Conservation (phyloP, 2,888 invertebrate genomes). For the Microdon myrmicae region DNA sequence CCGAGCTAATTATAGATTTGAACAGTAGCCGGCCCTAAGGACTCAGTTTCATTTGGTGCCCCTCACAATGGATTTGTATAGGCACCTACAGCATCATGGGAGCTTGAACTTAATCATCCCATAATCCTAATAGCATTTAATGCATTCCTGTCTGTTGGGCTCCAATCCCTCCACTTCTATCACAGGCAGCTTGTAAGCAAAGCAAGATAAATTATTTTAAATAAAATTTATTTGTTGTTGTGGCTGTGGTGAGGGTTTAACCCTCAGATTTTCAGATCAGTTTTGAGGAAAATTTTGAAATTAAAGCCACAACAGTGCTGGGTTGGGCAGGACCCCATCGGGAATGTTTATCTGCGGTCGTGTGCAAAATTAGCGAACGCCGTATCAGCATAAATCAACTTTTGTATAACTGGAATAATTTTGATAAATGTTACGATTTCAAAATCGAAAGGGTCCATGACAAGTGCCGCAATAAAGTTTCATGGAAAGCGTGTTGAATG, state of each 20-base stretch:
- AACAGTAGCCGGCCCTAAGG: constrained; percentile 10
- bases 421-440: constrained; percentile 37
- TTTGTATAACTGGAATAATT: constrained; percentile 18
- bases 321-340: constrained; percentile 9
- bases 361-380: constrained; percentile 42
- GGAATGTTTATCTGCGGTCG: constrained; percentile 38
- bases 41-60: neutral
- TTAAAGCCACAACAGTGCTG: constrained; percentile 15
- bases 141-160: constrained; percentile 11
- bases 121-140: constrained; percentile 43
- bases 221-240: constrained; percentile 37
- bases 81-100: constrained; percentile 7
- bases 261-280: constrained; percentile 27
- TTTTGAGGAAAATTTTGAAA: constrained; percentile 22
- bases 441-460: constrained; percentile 34
- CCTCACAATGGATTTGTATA: constrained; percentile 26
- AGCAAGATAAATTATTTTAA: constrained; percentile 49
- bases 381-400: constrained; percentile 42
- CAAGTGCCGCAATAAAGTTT: constrained; percentile 8
- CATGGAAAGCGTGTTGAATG: neutral
- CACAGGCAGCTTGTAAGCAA: constrained; percentile 8
- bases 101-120: constrained; percentile 14
- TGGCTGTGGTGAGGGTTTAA: constrained; percentile 21
- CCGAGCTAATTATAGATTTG: neutral
- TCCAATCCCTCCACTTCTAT: neutral